Evolutionary conservation across 2,113 vertebrate species (phyloP), one percentile per base, ranked within the genome.

Genomic region (Ciconia maguari): DNA sequence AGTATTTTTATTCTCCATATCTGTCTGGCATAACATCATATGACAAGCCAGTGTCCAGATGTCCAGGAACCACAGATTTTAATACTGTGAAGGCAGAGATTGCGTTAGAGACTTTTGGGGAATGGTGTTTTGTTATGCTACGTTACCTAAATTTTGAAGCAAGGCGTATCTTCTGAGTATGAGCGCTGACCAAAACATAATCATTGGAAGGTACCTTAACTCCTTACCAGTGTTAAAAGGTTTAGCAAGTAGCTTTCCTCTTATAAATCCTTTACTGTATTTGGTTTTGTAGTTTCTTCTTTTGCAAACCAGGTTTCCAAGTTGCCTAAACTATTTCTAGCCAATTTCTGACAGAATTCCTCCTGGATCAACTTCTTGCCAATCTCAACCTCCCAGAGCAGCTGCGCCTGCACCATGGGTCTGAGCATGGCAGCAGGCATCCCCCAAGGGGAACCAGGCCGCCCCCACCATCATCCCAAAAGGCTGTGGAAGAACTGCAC

Each of bases 121-220:
- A 82, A 54, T 6, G 4, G 30, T 13, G 21, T 32, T 41, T 60
- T 11, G 46, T 66, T 82, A 64, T 0, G 1, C 36, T 51, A 9
- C 0, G 0, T n/a, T 36, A 82, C 38, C 7, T 21, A 19, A 10
- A n/a, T 38, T 78, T n/a, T 52, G 29, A 88, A 41, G 36, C 13
- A 58, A 77, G 10, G 13, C 42, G 12, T 46, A 32, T 65, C 65
- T 77, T 69, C 21, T 9, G 16, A 44, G 36, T 13, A 51, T 0
- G 0, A 60, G 32, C 1, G 0, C 34, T 11, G 29, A 44, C 13
- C 5, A 4, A 60, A 52, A 65, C 26, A n/a, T 6, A 10, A n/a
- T 5, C 10, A 12, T 34, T 51, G 24, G 27, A 60, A 41, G 7
- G 16, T 36, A 49, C 57, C n/a, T 66, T 11, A 54, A 61, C 30